Base-by-base conservation (phyloP, 2,888 invertebrate species). In the Limenitis camilla region DNA sequence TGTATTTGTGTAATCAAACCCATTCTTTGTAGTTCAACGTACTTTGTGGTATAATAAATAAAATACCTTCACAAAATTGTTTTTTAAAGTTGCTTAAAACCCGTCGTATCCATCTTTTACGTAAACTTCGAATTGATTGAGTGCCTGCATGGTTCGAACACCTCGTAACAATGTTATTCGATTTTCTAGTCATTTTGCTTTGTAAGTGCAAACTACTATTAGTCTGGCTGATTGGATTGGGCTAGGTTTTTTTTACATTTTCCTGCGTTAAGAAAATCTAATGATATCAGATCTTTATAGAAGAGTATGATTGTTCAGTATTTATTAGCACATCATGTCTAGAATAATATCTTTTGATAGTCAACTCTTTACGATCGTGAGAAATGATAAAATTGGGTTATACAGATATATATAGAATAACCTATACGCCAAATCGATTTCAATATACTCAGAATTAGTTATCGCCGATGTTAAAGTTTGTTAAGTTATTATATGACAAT, bases 141-240 rank as follows among this genome's bases (percentile, higher is more conserved):
- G 71, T 71, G 71, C 72, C 69, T 67, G 67, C 60, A 60, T 52
- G 49, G 35, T 52, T 49, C 47, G 33, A 47, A 42, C 32, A 32
- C 42, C 8, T 9, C 55, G 50, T 52, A 40, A 27, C 11, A 35
- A 40, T 44, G 42, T 10, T 36, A 54, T 60, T 56, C 67, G 61
- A 72, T 74, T 78, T 78, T 73, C 74, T 72, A 58, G 61, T 68
- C 61, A 68, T 74, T 74, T 72, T 64, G 68, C 71, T 76, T 75
- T 70, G 68, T 64, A 63, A 61, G 62, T 27, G 36, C 30, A 35
- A 29, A 19, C 5, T 35, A n/a, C 35, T 36, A 29, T 45, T 30
- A 36, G 11, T 11, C 6, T 38, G 6, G 5, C 29, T 38, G 36
- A 45, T 9, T 6, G 29, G 30, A 45, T 36, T 30, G 35, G n/a